Percentiles rank a stretch among this genome's conserved stretches.
These are phyloP conservation scores for Dolichoris vasculosae DNA, from an alignment of 1,140 invertebrate species.

Conservation along the genomic window DNA sequence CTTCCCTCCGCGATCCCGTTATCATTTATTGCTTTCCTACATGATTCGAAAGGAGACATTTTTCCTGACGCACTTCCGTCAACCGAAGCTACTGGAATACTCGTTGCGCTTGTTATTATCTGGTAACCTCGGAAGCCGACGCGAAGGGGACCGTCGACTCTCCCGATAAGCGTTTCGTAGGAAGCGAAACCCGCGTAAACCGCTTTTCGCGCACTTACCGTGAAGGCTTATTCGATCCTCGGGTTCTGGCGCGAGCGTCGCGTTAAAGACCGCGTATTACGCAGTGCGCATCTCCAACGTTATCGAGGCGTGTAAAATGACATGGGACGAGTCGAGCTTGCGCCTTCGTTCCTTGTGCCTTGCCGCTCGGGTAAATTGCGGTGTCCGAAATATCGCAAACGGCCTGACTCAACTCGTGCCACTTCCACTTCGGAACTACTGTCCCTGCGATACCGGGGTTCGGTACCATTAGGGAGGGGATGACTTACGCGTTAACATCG, in stretches of 20 bases:
- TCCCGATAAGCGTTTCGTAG: too few species aligned
- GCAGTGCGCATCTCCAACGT: not conserved
- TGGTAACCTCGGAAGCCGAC: not conserved
- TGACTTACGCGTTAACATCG: not conserved
- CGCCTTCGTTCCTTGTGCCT: too few species aligned
- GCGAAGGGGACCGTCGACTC: too few species aligned
- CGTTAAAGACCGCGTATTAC: not conserved
- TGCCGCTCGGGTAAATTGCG: not conserved
- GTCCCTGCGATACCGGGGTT: not conserved
- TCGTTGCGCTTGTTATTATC: not conserved
- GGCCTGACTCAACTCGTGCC: slow-evolving; percentile 44
- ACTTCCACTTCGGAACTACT: slow-evolving; percentile 28
- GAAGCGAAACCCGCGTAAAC: too few species aligned
- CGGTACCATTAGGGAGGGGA: not conserved
- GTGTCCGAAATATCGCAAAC: slow-evolving; percentile 13
- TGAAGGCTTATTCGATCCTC: too few species aligned
- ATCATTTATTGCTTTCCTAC: slow-evolving; percentile 1
- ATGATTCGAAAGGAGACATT: not conserved
- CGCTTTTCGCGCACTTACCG: not conserved
- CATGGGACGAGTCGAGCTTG: slow-evolving; percentile 14
- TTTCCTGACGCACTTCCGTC: not conserved
- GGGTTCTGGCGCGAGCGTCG: not conserved
- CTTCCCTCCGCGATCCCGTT: slow-evolving; percentile 2
- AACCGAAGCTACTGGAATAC: not conserved
- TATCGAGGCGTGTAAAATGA: slow-evolving; percentile 29